Evolutionary conservation across 1,140 invertebrate genomes (phyloP), one percentile per base, ranked within the genome.

Genomic region (Pomacea maculata): DNA sequence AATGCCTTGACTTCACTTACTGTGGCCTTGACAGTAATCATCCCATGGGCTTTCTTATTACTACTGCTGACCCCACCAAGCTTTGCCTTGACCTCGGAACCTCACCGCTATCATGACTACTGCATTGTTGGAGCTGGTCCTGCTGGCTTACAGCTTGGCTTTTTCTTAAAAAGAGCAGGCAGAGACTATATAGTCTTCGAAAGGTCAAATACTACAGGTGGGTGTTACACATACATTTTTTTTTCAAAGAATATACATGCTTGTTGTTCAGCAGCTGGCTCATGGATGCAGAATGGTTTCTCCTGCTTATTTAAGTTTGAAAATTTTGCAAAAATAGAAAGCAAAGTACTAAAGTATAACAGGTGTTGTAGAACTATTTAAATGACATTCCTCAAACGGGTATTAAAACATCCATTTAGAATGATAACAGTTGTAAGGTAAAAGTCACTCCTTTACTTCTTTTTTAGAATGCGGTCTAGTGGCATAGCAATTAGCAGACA

Each of bases 41-140:
- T 81, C 80, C 80, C 52, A 57, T 78, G 61, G 54, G 55, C 70
- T 57, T 76, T 76, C 19, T 57, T 73, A 29, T 77, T 77, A 29
- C 52, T 78, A 65, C 68, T 72, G 75, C 76, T 74, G 67, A 75
- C 72, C 70, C 64, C 64, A 21, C 61, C 75, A 71, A 54, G 52
- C 64, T 75, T 70, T 45, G 80, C 76, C 61, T 76, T 76, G 63
- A 78, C 65, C 45, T 54, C 63, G n/a, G 70, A 57, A 29, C 34
- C 54, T n/a, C 68, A 78, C 67, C 52, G 63, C 55, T 79, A 83
- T 68, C 87, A 87, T 82, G 89, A 92, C 64, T 92, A 92, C 87
- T 92, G 92, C 81, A 84, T 93, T 45, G 87, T 93, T 61, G 92
- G 92, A 21, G 92, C 90, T 57, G 92, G 92, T 29, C 92, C 92